Percentiles rank a stretch among this genome's conserved stretches.
Conservation (phyloP, 1,140 invertebrate genomes). For the Caenorhabditis brenneri region DNA sequence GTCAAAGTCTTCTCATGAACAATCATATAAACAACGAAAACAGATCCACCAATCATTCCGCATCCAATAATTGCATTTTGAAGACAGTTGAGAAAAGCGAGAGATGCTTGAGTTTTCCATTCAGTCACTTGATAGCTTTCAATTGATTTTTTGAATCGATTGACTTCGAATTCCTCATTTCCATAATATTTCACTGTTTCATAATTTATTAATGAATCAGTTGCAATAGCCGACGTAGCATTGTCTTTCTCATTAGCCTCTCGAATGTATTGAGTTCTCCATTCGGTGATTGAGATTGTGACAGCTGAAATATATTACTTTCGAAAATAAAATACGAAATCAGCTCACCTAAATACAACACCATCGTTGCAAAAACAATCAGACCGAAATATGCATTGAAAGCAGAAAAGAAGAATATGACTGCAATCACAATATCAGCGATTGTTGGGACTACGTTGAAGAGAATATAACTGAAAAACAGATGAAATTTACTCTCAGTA, state of each 20-base stretch:
- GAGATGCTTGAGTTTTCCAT: constrained; percentile 82
- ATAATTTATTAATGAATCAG: constrained; percentile 95
- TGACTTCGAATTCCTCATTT: constrained; percentile 87
- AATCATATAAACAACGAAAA: constrained; percentile 85
- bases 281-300: constrained; percentile 88
- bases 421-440: constrained; percentile 88
- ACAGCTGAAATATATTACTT: constrained; percentile 74
- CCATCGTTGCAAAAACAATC: constrained; percentile 90
- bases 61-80: constrained; percentile 76
- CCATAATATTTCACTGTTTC: constrained; percentile 98
- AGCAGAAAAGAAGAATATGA: constrained; percentile 83
- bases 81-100: constrained; percentile 71
- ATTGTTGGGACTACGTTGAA: constrained; percentile 85
- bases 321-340: not conserved
- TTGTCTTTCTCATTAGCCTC: constrained; percentile 92
- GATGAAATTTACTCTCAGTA: not conserved
- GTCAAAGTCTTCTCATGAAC: constrained; percentile 50
- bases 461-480: constrained; percentile 73
- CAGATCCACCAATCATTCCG: constrained; percentile 83
- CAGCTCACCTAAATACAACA: constrained; percentile 83
- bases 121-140: constrained; percentile 78
- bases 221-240: constrained; percentile 84
- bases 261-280: constrained; percentile 90
- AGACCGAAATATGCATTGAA: constrained; percentile 93
- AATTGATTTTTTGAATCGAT: constrained; percentile 81